A percentile compares a stretch with the other conserved stretches of the same genome.
Evolutionary conservation across 2,888 invertebrate genomes (phyloP).

Genomic region (Xestia xanthographa): DNA sequence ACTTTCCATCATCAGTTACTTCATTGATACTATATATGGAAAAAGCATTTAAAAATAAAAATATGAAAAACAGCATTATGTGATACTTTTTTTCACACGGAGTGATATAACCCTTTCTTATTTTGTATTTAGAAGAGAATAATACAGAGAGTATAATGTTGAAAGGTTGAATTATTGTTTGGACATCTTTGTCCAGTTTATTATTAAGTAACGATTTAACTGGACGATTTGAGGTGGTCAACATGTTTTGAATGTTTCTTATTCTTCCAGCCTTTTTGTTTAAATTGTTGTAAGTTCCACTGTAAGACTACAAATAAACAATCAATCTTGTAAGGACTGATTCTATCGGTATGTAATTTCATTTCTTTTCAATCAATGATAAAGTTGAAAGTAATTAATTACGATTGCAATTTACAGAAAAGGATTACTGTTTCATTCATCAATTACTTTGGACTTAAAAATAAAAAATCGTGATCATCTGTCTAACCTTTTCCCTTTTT

Average conservation of each 20-base stretch:
- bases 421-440: neutral
- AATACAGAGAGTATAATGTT: conserved; percentile 18
- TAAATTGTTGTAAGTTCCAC: no score
- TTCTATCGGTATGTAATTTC: neutral
- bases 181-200: conserved; percentile 13
- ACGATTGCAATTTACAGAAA: neutral
- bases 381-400: neutral
- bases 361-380: neutral
- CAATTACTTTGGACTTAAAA: neutral
- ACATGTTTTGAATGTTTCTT: neutral
- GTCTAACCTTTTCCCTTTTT: no score
- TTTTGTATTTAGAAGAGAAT: conserved; percentile 19
- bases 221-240: neutral
- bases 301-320: neutral
- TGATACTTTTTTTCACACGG: conserved; percentile 11
- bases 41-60: neutral
- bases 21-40: no score
- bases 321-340: neutral
- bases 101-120: conserved; percentile 4
- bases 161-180: conserved; percentile 20
- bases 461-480: no score
- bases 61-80: neutral
- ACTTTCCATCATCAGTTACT: no score
- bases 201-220: neutral
- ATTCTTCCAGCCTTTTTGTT: no score